Evolutionary conservation across 2,888 invertebrate genomes (phyloP), one percentile per base, ranked within the genome.

Genomic region (Aleiodes leptofemur): DNA sequence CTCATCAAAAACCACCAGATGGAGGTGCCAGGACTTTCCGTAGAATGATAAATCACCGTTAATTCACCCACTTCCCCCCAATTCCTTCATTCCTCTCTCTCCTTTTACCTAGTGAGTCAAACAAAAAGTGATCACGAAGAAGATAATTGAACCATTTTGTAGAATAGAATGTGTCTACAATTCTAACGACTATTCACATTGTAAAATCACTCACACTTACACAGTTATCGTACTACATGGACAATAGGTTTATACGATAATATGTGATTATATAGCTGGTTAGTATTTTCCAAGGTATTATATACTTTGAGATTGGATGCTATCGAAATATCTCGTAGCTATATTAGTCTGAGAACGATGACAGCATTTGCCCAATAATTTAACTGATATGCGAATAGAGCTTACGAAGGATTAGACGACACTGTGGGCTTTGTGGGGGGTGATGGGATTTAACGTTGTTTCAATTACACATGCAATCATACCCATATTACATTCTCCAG

Each of bases 391-490:
- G 66, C 70, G 38, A 43, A 31, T 16, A 51, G 64, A 38, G 71
- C 71, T 75, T 71, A 75, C 55, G 11, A 16, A 57, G 57, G 75
- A 66, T 71, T 50, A 72, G 11, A 8, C 11, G 48, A 64, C 43
- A 43, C 23, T n/a, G 43, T 7, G 43, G 11, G 16, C 23, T 8
- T 43, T 50, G 64, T 23, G 53, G 55, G 53, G 55, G 55, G 38
- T n/a, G n/a, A 50, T 5, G 69, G 59, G 51, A 61, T 64, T 51
- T 57, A 55, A 50, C 78, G 81, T 81, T 80, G 81, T 86, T 86
- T 84, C 83, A 85, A 86, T 87, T 85, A 86, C 82, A 81, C 82
- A 72, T 78, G 80, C 82, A 82, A 83, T 84, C 83, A 80, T 84
- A 78, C 73, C 77, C 78, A 78, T 81, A 83, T 85, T 83, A 83